Evolutionary conservation across 2,888 invertebrate genomes (phyloP).

Genomic region (Chymomyza procnemis): DNA sequence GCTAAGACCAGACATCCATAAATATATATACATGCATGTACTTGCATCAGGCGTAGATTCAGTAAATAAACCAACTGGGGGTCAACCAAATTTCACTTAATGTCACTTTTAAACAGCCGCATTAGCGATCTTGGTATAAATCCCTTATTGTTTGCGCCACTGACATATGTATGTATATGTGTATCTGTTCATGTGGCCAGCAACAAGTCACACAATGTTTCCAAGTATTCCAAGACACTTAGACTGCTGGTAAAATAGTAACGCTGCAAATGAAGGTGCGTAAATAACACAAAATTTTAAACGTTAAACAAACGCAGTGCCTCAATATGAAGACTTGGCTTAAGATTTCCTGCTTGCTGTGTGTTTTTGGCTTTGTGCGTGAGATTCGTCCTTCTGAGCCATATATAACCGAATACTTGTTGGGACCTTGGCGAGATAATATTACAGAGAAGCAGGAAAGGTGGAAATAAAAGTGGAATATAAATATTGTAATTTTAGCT

Average conservation of each 20-base stretch:
- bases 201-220: background rate
- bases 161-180: background rate
- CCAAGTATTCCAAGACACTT: background rate
- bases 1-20: background rate
- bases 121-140: too few relatives aligned
- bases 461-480: background rate
- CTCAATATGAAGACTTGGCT: conserved; percentile 81
- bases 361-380: conserved; percentile 88
- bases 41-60: too few relatives aligned
- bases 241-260: background rate
- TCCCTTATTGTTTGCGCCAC: too few relatives aligned
- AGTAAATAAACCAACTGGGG: too few relatives aligned
- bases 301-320: too few relatives aligned
- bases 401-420: conserved; percentile 88
- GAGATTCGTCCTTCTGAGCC: conserved; percentile 93
- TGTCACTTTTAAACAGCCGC: too few relatives aligned
- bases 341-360: conserved; percentile 84
- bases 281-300: background rate
- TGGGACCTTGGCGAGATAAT: conserved; percentile 86
- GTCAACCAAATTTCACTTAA: too few relatives aligned
- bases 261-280: background rate
- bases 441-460: conserved; percentile 81
- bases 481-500: conserved; percentile 79
- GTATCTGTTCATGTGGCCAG: background rate
- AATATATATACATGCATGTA: background rate